These are phyloP conservation scores for Sparus aurata DNA, from an alignment of 2,797 vertebrate species.

Conservation along the genomic window DNA sequence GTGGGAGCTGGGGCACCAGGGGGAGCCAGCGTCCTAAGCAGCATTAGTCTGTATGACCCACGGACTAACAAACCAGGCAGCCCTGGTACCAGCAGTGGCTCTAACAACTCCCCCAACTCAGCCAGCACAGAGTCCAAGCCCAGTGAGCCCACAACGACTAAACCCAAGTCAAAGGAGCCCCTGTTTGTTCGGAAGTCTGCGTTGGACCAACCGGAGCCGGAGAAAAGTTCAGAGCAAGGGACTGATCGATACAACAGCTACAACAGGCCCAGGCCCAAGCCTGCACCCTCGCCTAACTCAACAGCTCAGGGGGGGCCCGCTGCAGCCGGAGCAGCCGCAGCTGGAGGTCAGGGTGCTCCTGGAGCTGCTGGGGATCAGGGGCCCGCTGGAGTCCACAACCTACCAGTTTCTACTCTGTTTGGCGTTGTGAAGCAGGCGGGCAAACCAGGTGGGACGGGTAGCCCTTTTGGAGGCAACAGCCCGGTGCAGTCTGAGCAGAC, in stretches of 20 bases:
- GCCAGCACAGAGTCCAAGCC: constrained; percentile 79
- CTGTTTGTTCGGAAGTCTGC: constrained; percentile 94
- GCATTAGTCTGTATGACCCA: constrained; percentile 95
- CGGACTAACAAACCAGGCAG: constrained; percentile 87
- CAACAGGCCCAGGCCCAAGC: constrained; percentile 92
- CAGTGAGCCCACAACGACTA: constrained; percentile 69
- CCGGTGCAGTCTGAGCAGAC: constrained; percentile 82
- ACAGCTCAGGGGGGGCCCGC: constrained; percentile 54
- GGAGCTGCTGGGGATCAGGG: constrained; percentile 60
- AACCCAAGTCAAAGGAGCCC: constrained; percentile 90
- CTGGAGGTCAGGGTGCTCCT: constrained; percentile 37
- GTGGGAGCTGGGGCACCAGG: constrained; percentile 69
- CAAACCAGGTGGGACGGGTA: constrained; percentile 88
- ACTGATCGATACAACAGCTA: constrained; percentile 96
- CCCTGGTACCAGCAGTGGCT: constrained; percentile 66
- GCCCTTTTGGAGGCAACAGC: constrained; percentile 93
- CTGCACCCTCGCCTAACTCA: constrained; percentile 76
- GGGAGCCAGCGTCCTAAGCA: constrained; percentile 89
- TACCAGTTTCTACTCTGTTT: constrained; percentile 92
- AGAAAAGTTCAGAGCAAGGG: constrained; percentile 80
- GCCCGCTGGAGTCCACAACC: constrained; percentile 89
- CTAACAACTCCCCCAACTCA: constrained; percentile 73
- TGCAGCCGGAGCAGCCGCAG: constrained; percentile 30
- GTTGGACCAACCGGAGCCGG: constrained; percentile 89
- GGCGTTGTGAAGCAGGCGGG: constrained; percentile 88